Evolutionary conservation across 2,888 invertebrate species (phyloP), one percentile per base, ranked within the genome.

Genomic region (Patella caerulea): DNA sequence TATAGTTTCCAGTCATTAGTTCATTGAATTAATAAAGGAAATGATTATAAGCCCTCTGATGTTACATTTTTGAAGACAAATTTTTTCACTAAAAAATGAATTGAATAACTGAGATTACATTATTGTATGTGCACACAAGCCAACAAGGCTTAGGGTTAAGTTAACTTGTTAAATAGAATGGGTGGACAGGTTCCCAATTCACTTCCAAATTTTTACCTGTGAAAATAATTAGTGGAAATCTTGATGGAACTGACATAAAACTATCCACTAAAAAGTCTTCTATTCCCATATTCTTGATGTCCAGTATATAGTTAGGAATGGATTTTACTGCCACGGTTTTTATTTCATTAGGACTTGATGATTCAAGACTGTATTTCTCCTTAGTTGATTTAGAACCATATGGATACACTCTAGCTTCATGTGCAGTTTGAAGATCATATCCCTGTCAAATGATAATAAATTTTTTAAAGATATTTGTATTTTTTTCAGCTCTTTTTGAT

Each of bases 191-290:
- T 45, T 45, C 45, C 4, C 9, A 45, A 45, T 45, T 45, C 45
- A 45, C 45, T 45, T 7, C 3, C 9, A 45, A 45, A 45, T 45
- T 45, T 45, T 70, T 82, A 87, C 88, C 85, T 79, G 85, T 84
- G 5, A 88, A 76, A 7, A 86, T 73, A 69, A 85, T 80, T 3
- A 81, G 78, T 17, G 88, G 86, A 73, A 87, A 88, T 72, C 79
- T 83, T n/a, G 86, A 83, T 1, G 88, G 86, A 4, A 59, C 78
- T 3, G 86, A 78, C 72, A 80, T 77, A 52, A 84, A 85, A 75
- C 85, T 81, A 17, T 86, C 87, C 14, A 84, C 74, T 9, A 86
- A 53, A 71, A 86, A 85, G 29, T 84, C 83, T n/a, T 85, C 78
- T 11, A 86, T 54, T 19, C 78, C 80, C 71, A 75, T 78, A 19